Evolutionary conservation across 2,888 invertebrate species (phyloP).

Genomic region (Conchocele bisecta): DNA sequence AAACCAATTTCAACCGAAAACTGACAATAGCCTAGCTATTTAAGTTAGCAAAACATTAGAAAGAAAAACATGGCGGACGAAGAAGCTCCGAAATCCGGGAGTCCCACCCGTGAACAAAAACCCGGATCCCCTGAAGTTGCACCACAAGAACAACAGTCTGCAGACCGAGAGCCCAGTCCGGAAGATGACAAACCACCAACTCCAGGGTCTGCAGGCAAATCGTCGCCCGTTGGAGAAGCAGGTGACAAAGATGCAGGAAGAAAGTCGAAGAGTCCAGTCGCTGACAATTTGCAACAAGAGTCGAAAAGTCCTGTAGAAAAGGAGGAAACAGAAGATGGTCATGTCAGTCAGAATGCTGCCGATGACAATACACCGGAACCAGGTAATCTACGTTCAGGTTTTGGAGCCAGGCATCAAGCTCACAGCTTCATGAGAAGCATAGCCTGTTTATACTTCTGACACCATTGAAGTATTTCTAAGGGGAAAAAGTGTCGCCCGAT

Average conservation of each 20-base stretch:
- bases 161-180: not conserved
- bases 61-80: slow-evolving; percentile 20
- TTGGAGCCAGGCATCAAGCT: no score
- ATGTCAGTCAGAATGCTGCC: slow-evolving; percentile 43
- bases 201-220: slow-evolving; percentile 2
- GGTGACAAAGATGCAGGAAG: slow-evolving; percentile 51
- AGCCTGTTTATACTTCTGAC: no score
- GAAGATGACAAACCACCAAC: slow-evolving; percentile 17
- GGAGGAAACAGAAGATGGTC: slow-evolving; percentile 26
- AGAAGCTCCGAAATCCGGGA: slow-evolving; percentile 8
- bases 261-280: slow-evolving; percentile 42
- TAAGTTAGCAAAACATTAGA: not conserved
- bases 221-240: slow-evolving; percentile 1
- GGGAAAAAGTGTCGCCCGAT: no score
- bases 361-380: slow-evolving; percentile 24
- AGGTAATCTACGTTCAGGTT: slow-evolving; percentile 3
- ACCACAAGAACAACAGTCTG: not conserved
- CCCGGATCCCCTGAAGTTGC: slow-evolving; percentile 23
- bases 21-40: not conserved
- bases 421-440: no score
- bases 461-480: no score
- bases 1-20: no score
- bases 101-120: slow-evolving; percentile 25
- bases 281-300: slow-evolving; percentile 34
- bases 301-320: slow-evolving; percentile 42